Evolutionary conservation across 1,140 invertebrate species (phyloP).

Genomic region (Neodiprion lecontei): DNA sequence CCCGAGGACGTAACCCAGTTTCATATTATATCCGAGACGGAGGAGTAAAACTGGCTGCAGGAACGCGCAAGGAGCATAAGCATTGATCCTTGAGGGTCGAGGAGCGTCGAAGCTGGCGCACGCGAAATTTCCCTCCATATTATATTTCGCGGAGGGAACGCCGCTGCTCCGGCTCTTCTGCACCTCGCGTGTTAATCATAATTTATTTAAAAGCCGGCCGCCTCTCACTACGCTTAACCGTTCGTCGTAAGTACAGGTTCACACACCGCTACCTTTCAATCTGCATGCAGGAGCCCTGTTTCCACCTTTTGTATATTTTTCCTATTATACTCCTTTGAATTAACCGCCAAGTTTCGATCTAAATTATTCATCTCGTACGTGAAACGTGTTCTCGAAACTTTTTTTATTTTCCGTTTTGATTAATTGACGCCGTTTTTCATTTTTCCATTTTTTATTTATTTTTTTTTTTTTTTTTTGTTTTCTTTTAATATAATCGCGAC

Average conservation of each 20-base stretch:
- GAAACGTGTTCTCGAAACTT: not conserved
- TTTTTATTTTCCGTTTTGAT: not conserved
- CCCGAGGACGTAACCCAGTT: no score
- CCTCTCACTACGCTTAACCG: not conserved
- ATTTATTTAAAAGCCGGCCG: conserved; percentile 23
- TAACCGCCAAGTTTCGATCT: not conserved
- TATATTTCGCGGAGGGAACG: conserved; percentile 9
- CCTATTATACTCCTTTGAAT: not conserved
- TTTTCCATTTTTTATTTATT: no score
- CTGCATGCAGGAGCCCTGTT: not conserved
- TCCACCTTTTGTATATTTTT: not conserved
- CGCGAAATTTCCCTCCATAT: conserved; percentile 15
- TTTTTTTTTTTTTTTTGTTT: no score
- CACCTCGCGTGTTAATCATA: conserved; percentile 22
- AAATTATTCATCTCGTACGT: not conserved
- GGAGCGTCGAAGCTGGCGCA: not conserved
- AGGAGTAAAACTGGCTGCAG: not conserved
- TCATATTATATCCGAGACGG: not conserved
- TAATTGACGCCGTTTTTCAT: no score
- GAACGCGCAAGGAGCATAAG: conserved; percentile 10
- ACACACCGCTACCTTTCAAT: not conserved
- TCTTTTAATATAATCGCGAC: no score
- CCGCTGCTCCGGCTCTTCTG: not conserved
- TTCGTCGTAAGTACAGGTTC: no score
- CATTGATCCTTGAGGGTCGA: conserved; percentile 10